Conservation (phyloP, 2,113 vertebrate genomes). For the Coptodon bakossiorum region DNA sequence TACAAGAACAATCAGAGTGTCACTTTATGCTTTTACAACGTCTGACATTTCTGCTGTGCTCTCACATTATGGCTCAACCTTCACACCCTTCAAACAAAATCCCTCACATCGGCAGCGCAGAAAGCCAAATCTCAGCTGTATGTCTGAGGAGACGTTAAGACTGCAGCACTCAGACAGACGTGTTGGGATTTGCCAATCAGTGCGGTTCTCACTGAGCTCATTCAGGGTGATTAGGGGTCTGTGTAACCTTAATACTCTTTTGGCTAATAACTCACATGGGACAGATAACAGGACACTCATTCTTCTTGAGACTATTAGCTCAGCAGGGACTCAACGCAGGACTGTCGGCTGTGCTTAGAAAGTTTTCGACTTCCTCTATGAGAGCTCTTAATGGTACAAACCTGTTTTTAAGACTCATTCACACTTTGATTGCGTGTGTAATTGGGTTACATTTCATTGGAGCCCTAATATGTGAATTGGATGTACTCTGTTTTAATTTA, state of each 20-base stretch:
- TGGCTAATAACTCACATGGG: conserved; percentile 1
- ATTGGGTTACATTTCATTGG: background rate
- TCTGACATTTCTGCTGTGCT: conserved; percentile 31
- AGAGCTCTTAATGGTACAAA: background rate
- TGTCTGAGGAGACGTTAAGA: conserved; percentile 40
- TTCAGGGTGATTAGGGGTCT: conserved; percentile 53
- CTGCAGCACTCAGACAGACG: conserved; percentile 10
- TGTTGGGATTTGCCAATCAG: conserved; percentile 47
- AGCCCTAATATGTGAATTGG: background rate
- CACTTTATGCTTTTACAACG: conserved; percentile 22
- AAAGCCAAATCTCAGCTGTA: conserved; percentile 7
- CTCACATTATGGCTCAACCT: conserved; percentile 29
- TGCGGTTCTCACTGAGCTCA: conserved; percentile 32
- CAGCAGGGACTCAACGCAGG: background rate
- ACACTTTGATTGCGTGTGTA: background rate
- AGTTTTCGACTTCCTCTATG: background rate
- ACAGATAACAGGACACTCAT: conserved; percentile 15
- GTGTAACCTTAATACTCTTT: conserved; percentile 33
- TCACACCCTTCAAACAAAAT: conserved; percentile 41
- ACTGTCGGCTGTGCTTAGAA: background rate
- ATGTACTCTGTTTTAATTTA: background rate
- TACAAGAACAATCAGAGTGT: conserved; percentile 19
- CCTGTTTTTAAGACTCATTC: background rate
- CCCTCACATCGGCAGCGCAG: background rate
- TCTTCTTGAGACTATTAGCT: conserved; percentile 9